phyloP scores from a whole-genome alignment of 2,888 invertebrate species.

The Oscheius myriophilus region DNA sequence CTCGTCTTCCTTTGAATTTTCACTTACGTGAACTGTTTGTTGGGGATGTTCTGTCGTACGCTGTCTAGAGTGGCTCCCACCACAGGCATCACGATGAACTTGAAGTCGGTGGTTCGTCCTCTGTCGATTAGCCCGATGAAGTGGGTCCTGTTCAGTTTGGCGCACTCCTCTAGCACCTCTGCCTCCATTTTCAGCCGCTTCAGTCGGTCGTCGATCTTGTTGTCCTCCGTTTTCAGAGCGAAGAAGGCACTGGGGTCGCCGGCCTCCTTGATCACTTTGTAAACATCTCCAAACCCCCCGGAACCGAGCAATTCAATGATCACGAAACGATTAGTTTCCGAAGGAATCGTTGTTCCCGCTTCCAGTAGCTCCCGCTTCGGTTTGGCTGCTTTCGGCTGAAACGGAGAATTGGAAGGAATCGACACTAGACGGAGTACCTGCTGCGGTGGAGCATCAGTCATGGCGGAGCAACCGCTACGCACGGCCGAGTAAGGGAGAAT shows the following conservation, averaged over 20 bases:
- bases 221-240: conserved; percentile 49
- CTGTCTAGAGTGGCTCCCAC: conserved; percentile 47
- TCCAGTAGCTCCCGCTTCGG: conserved; percentile 16
- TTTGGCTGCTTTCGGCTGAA: conserved; percentile 8
- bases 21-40: neutral
- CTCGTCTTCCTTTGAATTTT: neutral
- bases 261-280: conserved; percentile 8
- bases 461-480: too few species aligned
- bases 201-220: conserved; percentile 37
- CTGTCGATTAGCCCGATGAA: conserved; percentile 13
- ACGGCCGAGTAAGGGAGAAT: too few species aligned
- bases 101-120: conserved; percentile 13
- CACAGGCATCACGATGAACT: conserved; percentile 49
- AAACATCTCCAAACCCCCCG: conserved; percentile 30
- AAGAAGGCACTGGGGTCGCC: conserved; percentile 16
- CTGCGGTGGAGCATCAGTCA: too few species aligned
- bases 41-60: conserved; percentile 31
- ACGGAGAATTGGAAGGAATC: neutral
- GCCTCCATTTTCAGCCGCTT: conserved; percentile 39
- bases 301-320: conserved; percentile 22
- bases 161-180: conserved; percentile 13
- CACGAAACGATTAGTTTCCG: neutral
- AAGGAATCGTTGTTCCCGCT: neutral
- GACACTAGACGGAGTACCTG: too few species aligned
- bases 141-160: conserved; percentile 1